Evolutionary conservation across 2,888 invertebrate species (phyloP).

Genomic region (Choreutis nemorana): DNA sequence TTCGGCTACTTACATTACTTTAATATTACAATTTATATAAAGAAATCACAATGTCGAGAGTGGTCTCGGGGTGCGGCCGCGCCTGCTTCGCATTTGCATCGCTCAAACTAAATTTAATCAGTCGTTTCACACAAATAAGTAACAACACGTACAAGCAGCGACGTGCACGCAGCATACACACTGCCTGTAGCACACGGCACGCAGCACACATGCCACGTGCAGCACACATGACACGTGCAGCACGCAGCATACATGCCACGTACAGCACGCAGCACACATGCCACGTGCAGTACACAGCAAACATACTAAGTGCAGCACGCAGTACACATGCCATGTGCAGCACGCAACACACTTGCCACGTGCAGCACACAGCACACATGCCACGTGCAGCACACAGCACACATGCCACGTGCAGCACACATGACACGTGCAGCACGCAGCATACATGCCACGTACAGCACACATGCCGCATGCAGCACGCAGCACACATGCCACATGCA

Average conservation of each 20-base stretch:
- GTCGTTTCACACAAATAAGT: slow-evolving; percentile 49
- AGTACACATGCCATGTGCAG: neutral
- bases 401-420: slow-evolving; percentile 1
- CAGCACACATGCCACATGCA: slow-evolving; percentile 1
- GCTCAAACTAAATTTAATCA: slow-evolving; percentile 49
- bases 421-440: slow-evolving; percentile 4
- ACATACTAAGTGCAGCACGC: neutral
- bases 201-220: slow-evolving; percentile 1
- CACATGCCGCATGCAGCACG: neutral
- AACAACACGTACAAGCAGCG: slow-evolving; percentile 30
- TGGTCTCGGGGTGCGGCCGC: slow-evolving; percentile 27
- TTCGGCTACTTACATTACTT: slow-evolving; percentile 62
- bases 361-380: neutral
- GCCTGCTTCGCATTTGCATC: slow-evolving; percentile 24
- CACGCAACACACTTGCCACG: slow-evolving; percentile 4
- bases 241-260: slow-evolving; percentile 1
- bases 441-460: slow-evolving; percentile 2
- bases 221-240: slow-evolving; percentile 4
- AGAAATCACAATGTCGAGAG: slow-evolving; percentile 60
- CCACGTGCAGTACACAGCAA: slow-evolving; percentile 6
- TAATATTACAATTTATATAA: slow-evolving; percentile 41
- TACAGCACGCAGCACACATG: neutral
- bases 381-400: slow-evolving; percentile 6
- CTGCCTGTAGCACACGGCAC: neutral
- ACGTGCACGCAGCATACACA: slow-evolving; percentile 10